Conservation (phyloP, 2,888 invertebrate genomes). For the Tetragonula carbonaria region DNA sequence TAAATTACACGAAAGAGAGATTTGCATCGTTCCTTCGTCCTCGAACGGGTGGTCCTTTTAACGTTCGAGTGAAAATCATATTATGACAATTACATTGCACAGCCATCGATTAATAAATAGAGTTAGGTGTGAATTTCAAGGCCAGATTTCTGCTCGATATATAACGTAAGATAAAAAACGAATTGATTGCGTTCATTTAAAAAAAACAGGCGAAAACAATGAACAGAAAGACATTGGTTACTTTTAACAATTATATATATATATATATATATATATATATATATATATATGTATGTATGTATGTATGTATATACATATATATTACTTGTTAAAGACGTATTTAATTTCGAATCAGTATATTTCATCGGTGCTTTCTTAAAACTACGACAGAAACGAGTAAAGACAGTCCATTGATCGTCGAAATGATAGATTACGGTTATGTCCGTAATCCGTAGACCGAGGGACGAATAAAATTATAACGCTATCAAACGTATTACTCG, state of each 20-base stretch:
- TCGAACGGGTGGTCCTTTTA: no score
- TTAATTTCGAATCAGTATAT: slow-evolving; percentile 24
- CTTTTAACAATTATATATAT: slow-evolving; percentile 14
- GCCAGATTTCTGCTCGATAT: background rate
- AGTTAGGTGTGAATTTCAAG: slow-evolving; percentile 27
- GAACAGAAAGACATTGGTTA: slow-evolving; percentile 19
- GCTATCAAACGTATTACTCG: slow-evolving; percentile 24
- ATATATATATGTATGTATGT: no score
- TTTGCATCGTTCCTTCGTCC: background rate
- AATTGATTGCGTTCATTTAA: background rate
- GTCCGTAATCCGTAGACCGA: background rate
- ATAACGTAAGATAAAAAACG: background rate
- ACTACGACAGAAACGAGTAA: slow-evolving; percentile 29
- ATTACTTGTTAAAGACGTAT: slow-evolving; percentile 9
- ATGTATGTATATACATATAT: background rate
- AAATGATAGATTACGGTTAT: slow-evolving; percentile 13
- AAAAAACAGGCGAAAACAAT: slow-evolving; percentile 11
- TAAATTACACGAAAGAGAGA: slow-evolving; percentile 13
- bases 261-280: no score
- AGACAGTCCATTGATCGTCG: slow-evolving; percentile 6
- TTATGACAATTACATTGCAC: slow-evolving; percentile 45
- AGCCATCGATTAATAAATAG: slow-evolving; percentile 52
- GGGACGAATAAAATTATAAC: slow-evolving; percentile 19
- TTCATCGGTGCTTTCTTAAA: slow-evolving; percentile 12
- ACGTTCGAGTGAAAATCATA: slow-evolving; percentile 9